Conservation (phyloP, 2,113 vertebrate genomes). For the Carassius gibelio region DNA sequence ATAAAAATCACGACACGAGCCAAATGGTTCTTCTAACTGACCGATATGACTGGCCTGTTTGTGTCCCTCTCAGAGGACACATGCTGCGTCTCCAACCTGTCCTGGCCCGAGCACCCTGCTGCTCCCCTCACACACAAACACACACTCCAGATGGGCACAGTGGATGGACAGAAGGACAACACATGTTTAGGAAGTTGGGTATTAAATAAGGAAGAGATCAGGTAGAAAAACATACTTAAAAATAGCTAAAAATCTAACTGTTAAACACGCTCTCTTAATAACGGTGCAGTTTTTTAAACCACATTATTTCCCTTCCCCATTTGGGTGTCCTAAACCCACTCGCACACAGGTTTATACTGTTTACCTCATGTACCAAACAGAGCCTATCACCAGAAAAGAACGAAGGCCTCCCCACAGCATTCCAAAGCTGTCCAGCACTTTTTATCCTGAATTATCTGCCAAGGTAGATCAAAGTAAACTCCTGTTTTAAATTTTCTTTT, state of each 20-base stretch:
- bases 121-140: conserved; percentile 59
- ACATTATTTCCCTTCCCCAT: not conserved
- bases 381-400: conserved; percentile 67
- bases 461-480: not conserved
- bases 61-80: conserved; percentile 55
- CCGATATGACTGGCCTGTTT: conserved; percentile 49
- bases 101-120: conserved; percentile 50
- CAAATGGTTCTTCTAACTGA: conserved; percentile 51
- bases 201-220: conserved; percentile 23
- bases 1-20: not conserved
- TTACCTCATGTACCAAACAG: conserved; percentile 62
- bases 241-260: not conserved
- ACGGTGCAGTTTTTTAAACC: not conserved
- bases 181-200: conserved; percentile 55
- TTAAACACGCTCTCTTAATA: conserved; percentile 2
- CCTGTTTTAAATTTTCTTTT: not conserved
- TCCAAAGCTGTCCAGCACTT: conserved; percentile 53
- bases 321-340: conserved; percentile 12
- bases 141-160: conserved; percentile 62
- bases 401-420: conserved; percentile 63
- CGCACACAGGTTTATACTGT: conserved; percentile 26
- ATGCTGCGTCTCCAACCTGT: conserved; percentile 34
- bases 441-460: conserved; percentile 1
- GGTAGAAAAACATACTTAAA: not conserved
- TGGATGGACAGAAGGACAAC: conserved; percentile 65